Conservation (phyloP, 2,797 vertebrate genomes). For the Scyliorhinus canicula region DNA sequence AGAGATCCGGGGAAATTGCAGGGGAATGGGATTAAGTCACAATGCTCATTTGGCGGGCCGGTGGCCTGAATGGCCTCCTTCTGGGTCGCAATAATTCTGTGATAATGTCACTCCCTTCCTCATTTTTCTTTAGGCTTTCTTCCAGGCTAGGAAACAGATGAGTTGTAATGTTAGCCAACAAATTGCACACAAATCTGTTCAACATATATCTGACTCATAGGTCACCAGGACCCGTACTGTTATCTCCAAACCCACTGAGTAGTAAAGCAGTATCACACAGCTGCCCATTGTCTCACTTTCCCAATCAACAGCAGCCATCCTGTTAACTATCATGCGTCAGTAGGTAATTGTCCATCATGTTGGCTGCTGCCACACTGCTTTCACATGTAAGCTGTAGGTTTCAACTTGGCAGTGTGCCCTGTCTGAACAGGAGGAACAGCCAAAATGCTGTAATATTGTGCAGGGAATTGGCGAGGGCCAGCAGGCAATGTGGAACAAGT, state of each 20-base stretch:
- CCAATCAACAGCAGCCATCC: background rate
- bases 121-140: background rate
- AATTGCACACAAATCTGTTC: background rate
- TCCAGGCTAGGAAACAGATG: background rate
- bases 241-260: too few relatives aligned
- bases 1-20: too few relatives aligned
- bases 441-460: too few relatives aligned
- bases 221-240: background rate
- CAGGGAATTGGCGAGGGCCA: background rate
- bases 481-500: background rate
- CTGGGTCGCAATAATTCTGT: too few relatives aligned
- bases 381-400: background rate
- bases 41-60: too few relatives aligned
- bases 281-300: background rate
- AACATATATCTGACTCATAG: background rate
- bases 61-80: too few relatives aligned
- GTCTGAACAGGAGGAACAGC: background rate
- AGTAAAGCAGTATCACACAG: background rate
- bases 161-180: background rate
- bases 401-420: background rate
- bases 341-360: too few relatives aligned
- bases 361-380: background rate
- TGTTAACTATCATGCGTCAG: too few relatives aligned
- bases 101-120: background rate
- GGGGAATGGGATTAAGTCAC: too few relatives aligned